These are phyloP conservation scores for Mythimna ferrago DNA, from an alignment of 2,888 invertebrate genomes.

Conservation along the genomic window DNA sequence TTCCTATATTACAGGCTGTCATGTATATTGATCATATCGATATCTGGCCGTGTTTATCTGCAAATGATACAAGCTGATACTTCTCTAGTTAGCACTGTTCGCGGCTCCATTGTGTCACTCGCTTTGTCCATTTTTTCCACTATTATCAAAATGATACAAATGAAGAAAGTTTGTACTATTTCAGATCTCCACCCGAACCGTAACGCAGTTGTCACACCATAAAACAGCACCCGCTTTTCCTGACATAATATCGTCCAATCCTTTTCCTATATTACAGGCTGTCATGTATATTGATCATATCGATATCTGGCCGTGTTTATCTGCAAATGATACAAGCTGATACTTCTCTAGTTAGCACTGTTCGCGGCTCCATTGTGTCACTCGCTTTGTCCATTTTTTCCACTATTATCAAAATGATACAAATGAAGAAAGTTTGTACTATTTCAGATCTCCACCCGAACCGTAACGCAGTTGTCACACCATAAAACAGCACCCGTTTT, in stretches of 20 bases:
- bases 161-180: no score
- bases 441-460: no score
- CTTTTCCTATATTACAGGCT: conserved; percentile 24
- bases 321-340: no score
- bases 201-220: no score
- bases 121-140: conserved; percentile 88
- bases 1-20: conserved; percentile 30
- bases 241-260: conserved; percentile 19
- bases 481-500: not conserved
- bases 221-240: not conserved
- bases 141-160: no score
- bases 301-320: conserved; percentile 79
- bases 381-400: conserved; percentile 87
- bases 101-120: conserved; percentile 81
- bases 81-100: no score
- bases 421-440: no score
- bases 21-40: conserved; percentile 65
- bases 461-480: no score
- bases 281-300: conserved; percentile 59
- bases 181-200: no score
- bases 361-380: conserved; percentile 84
- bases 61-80: no score
- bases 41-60: conserved; percentile 79
- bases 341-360: no score
- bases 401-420: no score